phyloP scores from a whole-genome alignment of 2,888 invertebrate species.

The Conus canariensis region DNA sequence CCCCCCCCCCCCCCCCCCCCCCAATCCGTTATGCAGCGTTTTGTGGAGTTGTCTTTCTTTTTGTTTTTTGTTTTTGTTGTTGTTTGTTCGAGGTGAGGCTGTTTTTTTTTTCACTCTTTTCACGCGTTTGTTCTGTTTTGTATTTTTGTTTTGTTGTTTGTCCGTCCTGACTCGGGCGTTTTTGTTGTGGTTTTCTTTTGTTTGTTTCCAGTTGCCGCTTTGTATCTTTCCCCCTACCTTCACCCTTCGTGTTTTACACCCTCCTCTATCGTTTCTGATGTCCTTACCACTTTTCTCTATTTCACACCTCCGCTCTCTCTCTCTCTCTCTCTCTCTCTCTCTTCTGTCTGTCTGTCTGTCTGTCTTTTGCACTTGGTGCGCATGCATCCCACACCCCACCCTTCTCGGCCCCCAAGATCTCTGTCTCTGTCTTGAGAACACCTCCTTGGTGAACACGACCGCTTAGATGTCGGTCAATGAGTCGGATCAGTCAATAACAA shows the following conservation, averaged over 20 bases:
- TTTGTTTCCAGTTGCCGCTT: background rate
- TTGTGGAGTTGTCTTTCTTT: background rate
- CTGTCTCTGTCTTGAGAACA: no score
- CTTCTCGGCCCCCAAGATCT: no score
- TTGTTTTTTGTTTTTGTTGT: background rate
- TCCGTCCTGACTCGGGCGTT: no score
- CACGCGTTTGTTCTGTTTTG: no score
- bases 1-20: background rate
- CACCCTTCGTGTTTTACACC: background rate
- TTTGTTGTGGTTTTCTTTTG: no score
- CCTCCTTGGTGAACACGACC: no score
- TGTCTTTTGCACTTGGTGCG: no score
- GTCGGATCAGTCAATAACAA: background rate
- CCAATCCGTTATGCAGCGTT: background rate
- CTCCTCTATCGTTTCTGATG: background rate
- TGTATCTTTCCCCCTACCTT: background rate
- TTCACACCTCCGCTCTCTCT: background rate
- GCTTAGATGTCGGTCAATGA: background rate
- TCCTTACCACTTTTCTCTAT: background rate
- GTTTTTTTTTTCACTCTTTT: no score
- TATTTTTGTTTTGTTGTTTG: no score
- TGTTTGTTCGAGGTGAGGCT: no score
- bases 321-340: background rate
- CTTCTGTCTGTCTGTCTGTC: background rate
- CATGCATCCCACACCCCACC: no score